A percentile compares a stretch with the other conserved stretches of the same genome.
Conservation (phyloP, 2,888 invertebrate genomes). For the Callosobruchus maculatus region DNA sequence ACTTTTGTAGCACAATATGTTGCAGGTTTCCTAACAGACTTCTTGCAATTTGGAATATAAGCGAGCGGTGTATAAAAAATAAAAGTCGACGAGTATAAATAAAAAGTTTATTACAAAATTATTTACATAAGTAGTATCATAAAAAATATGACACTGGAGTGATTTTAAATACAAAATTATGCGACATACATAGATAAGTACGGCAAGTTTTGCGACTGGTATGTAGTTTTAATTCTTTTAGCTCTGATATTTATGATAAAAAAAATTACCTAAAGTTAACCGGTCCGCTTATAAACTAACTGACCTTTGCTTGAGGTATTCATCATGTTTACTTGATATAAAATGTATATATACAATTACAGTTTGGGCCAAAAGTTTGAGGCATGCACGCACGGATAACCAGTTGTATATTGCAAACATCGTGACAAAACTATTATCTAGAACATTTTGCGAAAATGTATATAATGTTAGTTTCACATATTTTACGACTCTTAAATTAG, state of each 20-base stretch:
- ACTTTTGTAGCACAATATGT: no score
- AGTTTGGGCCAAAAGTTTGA: background rate
- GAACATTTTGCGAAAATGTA: no score
- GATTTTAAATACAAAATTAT: background rate
- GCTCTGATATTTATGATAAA: background rate
- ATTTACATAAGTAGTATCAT: constrained; percentile 39
- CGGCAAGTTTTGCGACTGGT: background rate
- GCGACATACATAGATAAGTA: background rate
- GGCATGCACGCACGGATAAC: no score
- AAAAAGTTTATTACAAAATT: constrained; percentile 27
- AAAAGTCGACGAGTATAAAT: background rate
- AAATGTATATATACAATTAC: background rate
- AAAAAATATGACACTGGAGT: constrained; percentile 33
- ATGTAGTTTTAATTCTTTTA: background rate
- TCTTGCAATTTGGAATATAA: background rate
- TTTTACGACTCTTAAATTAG: no score
- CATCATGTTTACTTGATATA: background rate
- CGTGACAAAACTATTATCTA: no score
- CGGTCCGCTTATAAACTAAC: background rate
- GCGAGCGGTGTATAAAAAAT: background rate
- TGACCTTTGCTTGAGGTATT: background rate
- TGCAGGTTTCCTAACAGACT: no score
- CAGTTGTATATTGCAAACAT: no score
- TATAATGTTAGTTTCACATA: no score
- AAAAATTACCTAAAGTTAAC: background rate